Conservation (phyloP, 2,113 vertebrate species). For the Austrofundulus limnaeus region DNA sequence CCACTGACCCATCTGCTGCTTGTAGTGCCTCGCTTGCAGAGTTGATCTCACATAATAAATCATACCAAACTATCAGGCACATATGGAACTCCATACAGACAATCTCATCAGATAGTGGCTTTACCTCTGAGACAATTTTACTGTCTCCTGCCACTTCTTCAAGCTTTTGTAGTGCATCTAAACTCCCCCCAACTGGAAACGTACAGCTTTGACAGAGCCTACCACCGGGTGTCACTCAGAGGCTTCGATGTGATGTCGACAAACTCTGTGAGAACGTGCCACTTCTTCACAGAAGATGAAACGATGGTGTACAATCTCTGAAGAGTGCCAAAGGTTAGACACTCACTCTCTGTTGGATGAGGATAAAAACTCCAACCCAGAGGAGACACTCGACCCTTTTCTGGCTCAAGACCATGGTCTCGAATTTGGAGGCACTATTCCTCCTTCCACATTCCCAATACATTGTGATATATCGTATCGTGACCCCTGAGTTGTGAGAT, state of each 20-base stretch:
- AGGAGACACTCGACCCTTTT: no score
- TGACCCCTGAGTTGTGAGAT: no score
- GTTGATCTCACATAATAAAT: not conserved
- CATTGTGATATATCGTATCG: no score
- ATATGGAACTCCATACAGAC: not conserved
- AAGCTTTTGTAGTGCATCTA: constrained; percentile 7
- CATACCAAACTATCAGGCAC: constrained; percentile 3
- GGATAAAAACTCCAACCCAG: no score
- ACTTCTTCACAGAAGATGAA: constrained; percentile 4
- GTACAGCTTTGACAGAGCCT: not conserved
- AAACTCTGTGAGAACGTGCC: constrained; percentile 14
- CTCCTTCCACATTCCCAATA: no score
- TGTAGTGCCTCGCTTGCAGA: constrained; percentile 7
- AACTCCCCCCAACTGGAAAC: constrained; percentile 4
- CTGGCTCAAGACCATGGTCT: no score
- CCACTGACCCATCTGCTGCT: constrained; percentile 5
- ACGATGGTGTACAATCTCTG: not conserved
- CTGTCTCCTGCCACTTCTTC: constrained; percentile 7
- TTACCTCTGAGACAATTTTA: constrained; percentile 5
- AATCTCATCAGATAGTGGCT: constrained; percentile 1
- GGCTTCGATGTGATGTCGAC: constrained; percentile 2
- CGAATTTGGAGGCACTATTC: no score
- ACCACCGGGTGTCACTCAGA: constrained; percentile 9
- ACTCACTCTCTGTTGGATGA: constrained; percentile 3
- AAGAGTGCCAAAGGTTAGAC: constrained; percentile 4